phyloP scores from a whole-genome alignment of 2,797 vertebrate species.

The Sitta carolinensis region DNA sequence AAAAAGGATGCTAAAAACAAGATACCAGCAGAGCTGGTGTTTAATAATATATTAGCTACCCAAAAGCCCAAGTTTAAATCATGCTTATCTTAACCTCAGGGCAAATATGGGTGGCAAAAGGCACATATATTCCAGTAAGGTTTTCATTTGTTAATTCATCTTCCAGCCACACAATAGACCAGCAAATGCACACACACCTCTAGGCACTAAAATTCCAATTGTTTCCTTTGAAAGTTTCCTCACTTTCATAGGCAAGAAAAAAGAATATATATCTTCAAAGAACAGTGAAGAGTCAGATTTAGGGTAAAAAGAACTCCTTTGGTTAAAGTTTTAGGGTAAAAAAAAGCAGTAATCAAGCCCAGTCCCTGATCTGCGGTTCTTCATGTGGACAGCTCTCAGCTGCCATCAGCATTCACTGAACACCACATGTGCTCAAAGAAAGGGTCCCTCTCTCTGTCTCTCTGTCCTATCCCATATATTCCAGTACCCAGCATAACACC shows the following conservation, averaged over 20 bases:
- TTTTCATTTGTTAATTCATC: background rate
- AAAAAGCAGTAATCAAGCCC: background rate
- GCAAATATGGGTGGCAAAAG: background rate
- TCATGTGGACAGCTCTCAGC: background rate
- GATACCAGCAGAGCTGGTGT: background rate
- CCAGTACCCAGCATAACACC: background rate
- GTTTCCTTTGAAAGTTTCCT: background rate
- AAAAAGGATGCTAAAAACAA: background rate
- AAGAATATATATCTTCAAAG: background rate
- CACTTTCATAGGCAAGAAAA: background rate
- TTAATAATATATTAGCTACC: background rate
- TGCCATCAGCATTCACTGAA: background rate
- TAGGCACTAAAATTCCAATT: background rate
- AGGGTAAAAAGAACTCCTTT: background rate
- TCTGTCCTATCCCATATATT: background rate
- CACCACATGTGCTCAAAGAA: background rate
- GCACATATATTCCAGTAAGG: background rate
- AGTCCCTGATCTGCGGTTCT: background rate
- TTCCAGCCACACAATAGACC: background rate
- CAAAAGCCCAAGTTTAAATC: background rate
- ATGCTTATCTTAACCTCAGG: background rate
- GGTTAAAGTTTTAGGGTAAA: background rate
- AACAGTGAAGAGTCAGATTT: background rate
- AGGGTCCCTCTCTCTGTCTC: background rate
- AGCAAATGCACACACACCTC: background rate